phyloP scores from a whole-genome alignment of 2,797 vertebrate species.

The Muscicapa comitata region DNA sequence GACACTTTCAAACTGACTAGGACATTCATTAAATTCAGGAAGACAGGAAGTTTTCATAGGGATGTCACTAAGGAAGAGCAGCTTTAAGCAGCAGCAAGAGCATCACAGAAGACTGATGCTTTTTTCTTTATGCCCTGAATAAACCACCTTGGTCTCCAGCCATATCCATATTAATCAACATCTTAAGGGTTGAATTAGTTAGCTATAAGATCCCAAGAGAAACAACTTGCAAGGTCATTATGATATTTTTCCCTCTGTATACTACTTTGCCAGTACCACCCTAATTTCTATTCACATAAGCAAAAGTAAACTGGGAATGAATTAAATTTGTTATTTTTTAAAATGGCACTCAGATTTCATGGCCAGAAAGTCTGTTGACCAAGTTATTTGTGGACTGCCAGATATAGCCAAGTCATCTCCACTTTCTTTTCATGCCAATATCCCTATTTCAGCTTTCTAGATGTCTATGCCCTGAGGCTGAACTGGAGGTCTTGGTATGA shows the following conservation, averaged over 20 bases:
- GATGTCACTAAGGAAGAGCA: neutral
- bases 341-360: neutral
- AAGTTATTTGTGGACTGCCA: neutral
- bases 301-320: neutral
- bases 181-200: neutral
- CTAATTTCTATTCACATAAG: neutral
- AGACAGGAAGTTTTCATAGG: neutral
- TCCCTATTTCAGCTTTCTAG: neutral
- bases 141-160: neutral
- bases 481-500: neutral
- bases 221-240: neutral
- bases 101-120: neutral
- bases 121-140: neutral
- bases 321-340: slow-evolving; percentile 3
- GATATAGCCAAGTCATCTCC: neutral
- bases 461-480: neutral
- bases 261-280: neutral
- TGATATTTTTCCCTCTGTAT: neutral
- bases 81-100: neutral
- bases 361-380: neutral
- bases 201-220: neutral
- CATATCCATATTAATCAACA: neutral
- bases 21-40: neutral
- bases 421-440: neutral
- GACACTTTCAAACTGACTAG: neutral